phyloP scores from a whole-genome alignment of 2,888 invertebrate species.

The Stenodema calcarata region DNA sequence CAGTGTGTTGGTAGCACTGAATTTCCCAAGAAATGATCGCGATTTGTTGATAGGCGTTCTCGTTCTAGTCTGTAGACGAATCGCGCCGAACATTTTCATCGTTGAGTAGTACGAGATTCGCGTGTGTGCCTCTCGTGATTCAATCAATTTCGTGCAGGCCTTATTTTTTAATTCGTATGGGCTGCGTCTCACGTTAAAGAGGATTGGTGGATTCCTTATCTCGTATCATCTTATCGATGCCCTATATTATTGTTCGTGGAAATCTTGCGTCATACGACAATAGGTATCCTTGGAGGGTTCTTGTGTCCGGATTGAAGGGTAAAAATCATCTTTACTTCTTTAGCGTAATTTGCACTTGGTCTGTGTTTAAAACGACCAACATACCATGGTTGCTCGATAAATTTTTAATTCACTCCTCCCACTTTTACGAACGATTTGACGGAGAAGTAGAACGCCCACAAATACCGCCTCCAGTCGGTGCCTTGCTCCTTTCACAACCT shows the following conservation, averaged over 20 bases:
- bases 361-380: neutral
- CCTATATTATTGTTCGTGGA: slow-evolving; percentile 88
- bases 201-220: slow-evolving; percentile 29
- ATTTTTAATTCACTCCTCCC: neutral
- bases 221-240: slow-evolving; percentile 68
- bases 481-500: neutral
- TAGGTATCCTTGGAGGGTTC: slow-evolving; percentile 85
- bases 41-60: too few relatives aligned
- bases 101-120: neutral
- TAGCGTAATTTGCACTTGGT: neutral
- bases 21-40: too few relatives aligned
- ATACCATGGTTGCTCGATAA: neutral
- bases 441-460: neutral
- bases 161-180: neutral
- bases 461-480: neutral
- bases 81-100: too few relatives aligned
- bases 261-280: slow-evolving; percentile 86
- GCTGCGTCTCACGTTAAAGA: neutral
- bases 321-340: slow-evolving; percentile 58
- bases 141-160: neutral
- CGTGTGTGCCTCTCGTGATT: neutral
- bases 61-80: too few relatives aligned
- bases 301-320: slow-evolving; percentile 87
- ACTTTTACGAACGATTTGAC: neutral
- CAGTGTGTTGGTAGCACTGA: too few relatives aligned